phyloP scores from a whole-genome alignment of 2,113 vertebrate species.

The Macheiramphus alcinus region DNA sequence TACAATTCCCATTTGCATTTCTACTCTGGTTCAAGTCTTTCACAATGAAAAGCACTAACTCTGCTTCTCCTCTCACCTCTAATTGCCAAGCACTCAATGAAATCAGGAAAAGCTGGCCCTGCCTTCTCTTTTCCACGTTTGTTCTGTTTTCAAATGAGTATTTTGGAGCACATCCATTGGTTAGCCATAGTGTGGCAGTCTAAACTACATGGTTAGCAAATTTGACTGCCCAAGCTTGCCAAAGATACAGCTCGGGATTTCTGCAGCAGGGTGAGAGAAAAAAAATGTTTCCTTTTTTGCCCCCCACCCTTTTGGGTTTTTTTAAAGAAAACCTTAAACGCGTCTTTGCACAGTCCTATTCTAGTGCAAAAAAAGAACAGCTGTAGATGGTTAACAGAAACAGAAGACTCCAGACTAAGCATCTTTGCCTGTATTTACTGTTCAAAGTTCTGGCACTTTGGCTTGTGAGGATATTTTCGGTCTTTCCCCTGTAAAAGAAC shows the following conservation, averaged over 20 bases:
- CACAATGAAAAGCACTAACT: background rate
- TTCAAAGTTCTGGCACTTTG: background rate
- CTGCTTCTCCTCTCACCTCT: background rate
- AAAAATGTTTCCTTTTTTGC: no score
- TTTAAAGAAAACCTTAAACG: background rate
- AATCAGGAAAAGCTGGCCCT: background rate
- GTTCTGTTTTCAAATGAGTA: accelerated
- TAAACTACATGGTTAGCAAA: background rate
- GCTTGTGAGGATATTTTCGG: background rate
- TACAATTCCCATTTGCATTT: background rate
- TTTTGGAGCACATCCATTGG: background rate
- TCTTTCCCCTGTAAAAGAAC: background rate
- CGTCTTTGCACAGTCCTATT: background rate
- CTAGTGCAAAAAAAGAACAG: background rate
- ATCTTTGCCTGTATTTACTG: background rate
- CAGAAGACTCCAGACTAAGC: background rate
- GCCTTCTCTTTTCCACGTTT: background rate
- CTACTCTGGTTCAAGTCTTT: background rate
- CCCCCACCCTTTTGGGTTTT: background rate
- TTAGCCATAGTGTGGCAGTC: background rate
- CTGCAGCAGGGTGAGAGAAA: background rate
- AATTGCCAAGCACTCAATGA: background rate
- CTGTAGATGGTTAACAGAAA: background rate
- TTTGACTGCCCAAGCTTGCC: background rate
- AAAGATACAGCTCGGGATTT: background rate